A percentile compares a stretch with the other conserved stretches of the same genome.
phyloP scores from a whole-genome alignment of 2,888 invertebrate genomes.

The Abrostola tripartita region DNA sequence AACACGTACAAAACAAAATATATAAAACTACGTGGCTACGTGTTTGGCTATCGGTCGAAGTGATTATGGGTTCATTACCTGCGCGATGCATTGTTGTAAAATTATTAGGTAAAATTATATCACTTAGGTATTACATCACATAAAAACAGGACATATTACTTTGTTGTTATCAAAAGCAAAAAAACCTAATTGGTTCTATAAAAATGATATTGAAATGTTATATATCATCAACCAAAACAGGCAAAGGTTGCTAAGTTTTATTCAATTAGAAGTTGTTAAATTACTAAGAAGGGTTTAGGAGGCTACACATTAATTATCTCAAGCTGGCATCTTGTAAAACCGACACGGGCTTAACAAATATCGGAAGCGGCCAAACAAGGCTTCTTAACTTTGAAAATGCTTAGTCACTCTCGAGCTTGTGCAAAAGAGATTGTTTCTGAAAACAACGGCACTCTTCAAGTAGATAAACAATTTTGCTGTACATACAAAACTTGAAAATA shows the following conservation, averaged over 20 bases:
- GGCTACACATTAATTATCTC: slow-evolving; percentile 83
- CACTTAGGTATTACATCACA: no score
- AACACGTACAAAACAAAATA: no score
- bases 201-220: no score
- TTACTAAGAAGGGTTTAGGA: slow-evolving; percentile 65
- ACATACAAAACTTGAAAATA: slow-evolving; percentile 29
- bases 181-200: no score
- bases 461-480: slow-evolving; percentile 47
- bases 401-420: slow-evolving; percentile 72
- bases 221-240: slow-evolving; percentile 15
- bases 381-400: slow-evolving; percentile 79
- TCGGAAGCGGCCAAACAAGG: slow-evolving; percentile 79
- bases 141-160: no score
- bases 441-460: slow-evolving; percentile 63
- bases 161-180: no score
- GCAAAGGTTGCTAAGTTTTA: slow-evolving; percentile 59
- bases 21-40: no score
- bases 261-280: slow-evolving; percentile 77
- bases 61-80: no score
- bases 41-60: no score
- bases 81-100: no score
- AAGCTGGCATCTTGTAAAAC: slow-evolving; percentile 78
- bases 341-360: slow-evolving; percentile 83
- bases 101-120: no score
- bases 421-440: slow-evolving; percentile 78